Evolutionary conservation across 2,888 invertebrate species (phyloP), one percentile per base, ranked within the genome.

Genomic region (Oligia fasciuncula): DNA sequence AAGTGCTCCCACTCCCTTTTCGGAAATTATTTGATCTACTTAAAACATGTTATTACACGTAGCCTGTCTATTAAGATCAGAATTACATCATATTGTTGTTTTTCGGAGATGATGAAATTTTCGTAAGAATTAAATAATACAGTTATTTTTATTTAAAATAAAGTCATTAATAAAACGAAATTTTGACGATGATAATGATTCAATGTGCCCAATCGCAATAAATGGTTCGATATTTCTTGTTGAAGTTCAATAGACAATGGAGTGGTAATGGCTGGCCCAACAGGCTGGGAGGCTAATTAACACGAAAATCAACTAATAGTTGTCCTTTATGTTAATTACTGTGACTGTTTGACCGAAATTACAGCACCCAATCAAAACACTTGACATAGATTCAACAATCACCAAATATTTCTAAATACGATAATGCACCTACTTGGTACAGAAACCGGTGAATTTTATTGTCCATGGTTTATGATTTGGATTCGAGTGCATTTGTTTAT

Each of bases 61-160:
- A 19, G n/a, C n/a, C n/a, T 40, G 57, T 0, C 35, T 46, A 14
- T 57, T 72, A 6, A 70, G 81, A 76, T 49, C 65, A 35, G 35
- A 14, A 66, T 83, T 83, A 66, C 83, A 83, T 85, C 81, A 83
- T 54, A 4, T 29, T 74, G 74, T 83, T 83, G 74, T 74, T 85
- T 85, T 80, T 81, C 43, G 46, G n/a, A 62, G 43, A 73, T 83
- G 83, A 83, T 70, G 83, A 66, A 76, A 83, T 65, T 43, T 81
- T 70, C 54, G 54, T 23, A 60, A 66, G n/a, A 63, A 66, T 85
- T 29, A 1, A 76, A 81, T 85, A 73, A 83, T 76, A 17, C 57
- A 17, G 57, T 35, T 71, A 49, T 8, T 29, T 68, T 23, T 13
- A 49, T 14, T 57, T 49, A 6, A 29, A 60, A 72, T 67, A 29